Evolutionary conservation across 1,140 invertebrate species (phyloP).

Genomic region (Coptotermes formosanus): DNA sequence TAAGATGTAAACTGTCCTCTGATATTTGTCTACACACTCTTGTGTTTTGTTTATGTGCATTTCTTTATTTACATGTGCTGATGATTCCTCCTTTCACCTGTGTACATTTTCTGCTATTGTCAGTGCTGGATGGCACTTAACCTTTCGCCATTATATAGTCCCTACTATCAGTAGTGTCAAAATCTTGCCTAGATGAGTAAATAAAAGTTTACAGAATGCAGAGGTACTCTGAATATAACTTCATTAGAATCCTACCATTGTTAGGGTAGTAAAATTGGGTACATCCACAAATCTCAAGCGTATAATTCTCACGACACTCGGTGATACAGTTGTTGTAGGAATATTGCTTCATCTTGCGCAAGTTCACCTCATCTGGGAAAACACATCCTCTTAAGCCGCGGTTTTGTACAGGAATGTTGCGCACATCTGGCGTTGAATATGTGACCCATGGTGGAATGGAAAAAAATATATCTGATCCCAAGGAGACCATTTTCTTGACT

Average conservation of each 20-base stretch:
- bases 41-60: too few relatives aligned
- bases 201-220: too few relatives aligned
- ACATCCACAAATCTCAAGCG: slow-evolving; percentile 55
- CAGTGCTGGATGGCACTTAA: too few relatives aligned
- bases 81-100: too few relatives aligned
- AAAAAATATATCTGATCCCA: slow-evolving; percentile 56
- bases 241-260: slow-evolving; percentile 46
- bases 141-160: too few relatives aligned
- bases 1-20: too few relatives aligned
- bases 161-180: too few relatives aligned
- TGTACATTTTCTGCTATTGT: too few relatives aligned
- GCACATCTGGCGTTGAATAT: slow-evolving; percentile 55
- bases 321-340: slow-evolving; percentile 64
- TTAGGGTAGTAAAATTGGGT: slow-evolving; percentile 56
- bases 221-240: too few relatives aligned
- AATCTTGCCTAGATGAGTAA: too few relatives aligned
- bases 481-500: slow-evolving; percentile 53
- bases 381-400: slow-evolving; percentile 52
- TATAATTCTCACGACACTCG: slow-evolving; percentile 52
- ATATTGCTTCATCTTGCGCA: slow-evolving; percentile 50
- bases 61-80: too few relatives aligned
- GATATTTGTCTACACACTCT: too few relatives aligned
- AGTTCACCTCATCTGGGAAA: slow-evolving; percentile 52
- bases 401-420: slow-evolving; percentile 45
- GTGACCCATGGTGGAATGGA: slow-evolving; percentile 57